Evolutionary conservation across 2,888 invertebrate genomes (phyloP).

Genomic region (Eupithecia insigniata): DNA sequence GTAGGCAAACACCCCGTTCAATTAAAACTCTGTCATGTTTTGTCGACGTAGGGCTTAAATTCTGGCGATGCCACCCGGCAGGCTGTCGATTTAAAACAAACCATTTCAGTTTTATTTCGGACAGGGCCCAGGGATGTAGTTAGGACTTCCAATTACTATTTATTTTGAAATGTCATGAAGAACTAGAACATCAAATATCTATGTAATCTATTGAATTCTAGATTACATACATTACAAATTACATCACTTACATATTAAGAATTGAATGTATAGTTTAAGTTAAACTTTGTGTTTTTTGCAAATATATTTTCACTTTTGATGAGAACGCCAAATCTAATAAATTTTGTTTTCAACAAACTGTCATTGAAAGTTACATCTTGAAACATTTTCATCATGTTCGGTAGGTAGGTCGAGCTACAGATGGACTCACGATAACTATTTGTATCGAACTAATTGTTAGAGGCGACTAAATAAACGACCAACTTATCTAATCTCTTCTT

Average conservation of each 20-base stretch:
- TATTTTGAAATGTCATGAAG: not conserved
- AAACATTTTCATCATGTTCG: not conserved
- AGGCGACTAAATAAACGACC: not conserved
- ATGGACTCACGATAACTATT: not conserved
- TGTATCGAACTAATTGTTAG: not conserved
- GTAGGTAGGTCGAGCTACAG: not conserved
- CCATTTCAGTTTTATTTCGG: conserved; percentile 54
- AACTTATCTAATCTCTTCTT: not conserved
- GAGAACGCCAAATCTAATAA: no score
- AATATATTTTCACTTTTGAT: no score
- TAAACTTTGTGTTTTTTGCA: no score
- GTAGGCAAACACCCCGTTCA: not conserved
- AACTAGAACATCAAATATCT: not conserved
- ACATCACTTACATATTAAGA: no score
- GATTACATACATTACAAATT: no score
- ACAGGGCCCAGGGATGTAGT: conserved; percentile 49
- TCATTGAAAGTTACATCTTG: no score
- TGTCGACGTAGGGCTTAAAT: conserved; percentile 7
- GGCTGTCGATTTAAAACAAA: conserved; percentile 36
- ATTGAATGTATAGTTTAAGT: no score
- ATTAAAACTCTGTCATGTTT: conserved; percentile 20
- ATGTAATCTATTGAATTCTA: no score
- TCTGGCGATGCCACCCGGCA: not conserved
- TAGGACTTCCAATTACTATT: not conserved
- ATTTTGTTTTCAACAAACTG: not conserved